These are phyloP conservation scores for Tenualosa thibaudeaui DNA, from an alignment of 2,797 vertebrate genomes.

Conservation along the genomic window DNA sequence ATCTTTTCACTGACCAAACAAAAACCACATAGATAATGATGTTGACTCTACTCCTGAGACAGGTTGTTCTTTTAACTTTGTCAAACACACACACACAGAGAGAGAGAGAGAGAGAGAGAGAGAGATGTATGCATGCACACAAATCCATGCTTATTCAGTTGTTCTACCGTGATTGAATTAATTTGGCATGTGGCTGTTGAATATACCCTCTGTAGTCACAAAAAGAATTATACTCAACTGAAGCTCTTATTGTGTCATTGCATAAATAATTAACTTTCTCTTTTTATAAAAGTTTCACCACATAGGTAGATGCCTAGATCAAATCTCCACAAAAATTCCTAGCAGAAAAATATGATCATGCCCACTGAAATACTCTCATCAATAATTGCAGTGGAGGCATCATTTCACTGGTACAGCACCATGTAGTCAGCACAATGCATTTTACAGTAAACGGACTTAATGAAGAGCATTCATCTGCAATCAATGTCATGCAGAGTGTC, in stretches of 20 bases:
- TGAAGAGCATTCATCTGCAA: not conserved
- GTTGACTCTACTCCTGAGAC: conserved; percentile 16
- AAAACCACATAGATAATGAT: conserved; percentile 27
- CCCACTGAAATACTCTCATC: not conserved
- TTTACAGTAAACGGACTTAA: not conserved
- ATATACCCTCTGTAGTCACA: not conserved
- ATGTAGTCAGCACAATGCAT: conserved; percentile 11
- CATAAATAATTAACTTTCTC: not conserved
- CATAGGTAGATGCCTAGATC: not conserved
- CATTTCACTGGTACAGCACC: not conserved
- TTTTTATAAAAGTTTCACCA: not conserved
- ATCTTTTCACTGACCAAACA: conserved; percentile 38
- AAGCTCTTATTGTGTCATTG: not conserved
- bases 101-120: not conserved
- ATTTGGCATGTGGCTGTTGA: not conserved
- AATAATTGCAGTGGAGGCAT: not conserved
- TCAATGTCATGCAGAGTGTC: conserved; percentile 10
- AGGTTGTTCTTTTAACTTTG: conserved; percentile 14
- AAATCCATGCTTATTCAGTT: not conserved
- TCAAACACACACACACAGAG: not conserved
- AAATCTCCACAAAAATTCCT: not conserved
- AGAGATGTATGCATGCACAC: not conserved
- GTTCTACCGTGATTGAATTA: not conserved
- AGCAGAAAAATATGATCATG: not conserved
- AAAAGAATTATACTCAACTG: not conserved